Percentiles rank a stretch among this genome's conserved stretches.
phyloP scores from a whole-genome alignment of 2,113 vertebrate genomes.

The Sapayoa aenigma region DNA sequence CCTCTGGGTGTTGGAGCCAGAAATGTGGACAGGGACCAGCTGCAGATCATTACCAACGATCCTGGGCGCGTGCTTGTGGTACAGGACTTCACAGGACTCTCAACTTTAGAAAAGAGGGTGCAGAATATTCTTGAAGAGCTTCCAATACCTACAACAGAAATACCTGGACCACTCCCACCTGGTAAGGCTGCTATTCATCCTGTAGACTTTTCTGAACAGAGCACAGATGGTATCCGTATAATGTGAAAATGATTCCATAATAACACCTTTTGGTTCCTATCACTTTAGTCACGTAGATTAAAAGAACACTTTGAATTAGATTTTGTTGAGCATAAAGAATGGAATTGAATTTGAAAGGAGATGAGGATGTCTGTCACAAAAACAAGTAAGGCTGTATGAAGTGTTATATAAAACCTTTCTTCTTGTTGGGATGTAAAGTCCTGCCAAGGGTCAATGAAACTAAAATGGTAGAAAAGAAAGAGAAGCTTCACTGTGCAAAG shows the following conservation, averaged over 20 bases:
- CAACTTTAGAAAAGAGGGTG: conserved; percentile 68
- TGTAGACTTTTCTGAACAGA: background rate
- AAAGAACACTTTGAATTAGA: background rate
- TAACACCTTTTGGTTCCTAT: background rate
- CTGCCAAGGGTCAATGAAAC: background rate
- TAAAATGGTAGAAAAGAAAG: background rate
- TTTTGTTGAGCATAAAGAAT: background rate
- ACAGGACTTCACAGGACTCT: conserved; percentile 77
- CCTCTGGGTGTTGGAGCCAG: conserved; percentile 83
- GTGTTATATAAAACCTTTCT: background rate
- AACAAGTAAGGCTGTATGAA: background rate
- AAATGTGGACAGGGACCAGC: conserved; percentile 75
- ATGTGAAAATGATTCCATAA: background rate
- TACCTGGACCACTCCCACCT: background rate
- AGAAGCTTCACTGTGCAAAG: background rate
- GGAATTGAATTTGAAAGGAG: background rate
- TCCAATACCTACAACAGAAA: background rate
- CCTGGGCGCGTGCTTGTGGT: conserved; percentile 75
- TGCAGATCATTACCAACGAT: conserved; percentile 75
- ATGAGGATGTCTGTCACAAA: background rate
- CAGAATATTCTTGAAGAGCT: conserved; percentile 52
- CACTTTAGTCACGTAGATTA: background rate
- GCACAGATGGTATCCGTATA: background rate
- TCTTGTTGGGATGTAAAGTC: background rate
- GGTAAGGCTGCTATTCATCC: conserved; percentile 39